phyloP scores from a whole-genome alignment of 2,888 invertebrate genomes.

The Noctuana brunneofusca region DNA sequence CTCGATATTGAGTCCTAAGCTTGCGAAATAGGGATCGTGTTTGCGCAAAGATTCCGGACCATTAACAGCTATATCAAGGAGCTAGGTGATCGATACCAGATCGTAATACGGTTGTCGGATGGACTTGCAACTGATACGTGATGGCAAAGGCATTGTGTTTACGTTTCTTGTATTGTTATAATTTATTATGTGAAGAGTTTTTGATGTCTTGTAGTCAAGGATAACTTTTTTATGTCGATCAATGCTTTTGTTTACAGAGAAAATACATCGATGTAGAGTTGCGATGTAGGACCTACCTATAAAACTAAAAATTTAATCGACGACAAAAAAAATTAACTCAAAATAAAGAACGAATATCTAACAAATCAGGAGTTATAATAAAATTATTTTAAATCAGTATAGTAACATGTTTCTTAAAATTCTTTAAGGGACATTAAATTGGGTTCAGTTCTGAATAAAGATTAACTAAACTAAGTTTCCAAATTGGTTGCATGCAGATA shows the following conservation, averaged over 20 bases:
- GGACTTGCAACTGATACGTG: conserved; percentile 11
- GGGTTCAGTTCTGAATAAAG: too few species aligned
- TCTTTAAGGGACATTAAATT: too few species aligned
- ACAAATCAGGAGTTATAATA: too few species aligned
- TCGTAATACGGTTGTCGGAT: conserved; percentile 12
- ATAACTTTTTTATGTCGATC: neutral
- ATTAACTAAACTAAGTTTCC: too few species aligned
- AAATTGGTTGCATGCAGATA: neutral
- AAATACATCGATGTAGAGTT: too few species aligned
- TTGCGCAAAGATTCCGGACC: neutral
- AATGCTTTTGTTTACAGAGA: neutral
- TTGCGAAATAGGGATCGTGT: conserved; percentile 13
- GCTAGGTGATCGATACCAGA: conserved; percentile 8
- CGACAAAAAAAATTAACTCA: too few species aligned
- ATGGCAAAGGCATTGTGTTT: neutral
- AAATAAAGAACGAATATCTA: too few species aligned
- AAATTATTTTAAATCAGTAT: too few species aligned
- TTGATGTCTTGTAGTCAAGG: too few species aligned
- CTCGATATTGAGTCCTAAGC: conserved; percentile 25
- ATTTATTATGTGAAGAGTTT: neutral
- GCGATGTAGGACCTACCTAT: too few species aligned
- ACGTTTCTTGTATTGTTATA: neutral
- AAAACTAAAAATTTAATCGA: too few species aligned
- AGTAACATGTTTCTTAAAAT: too few species aligned
- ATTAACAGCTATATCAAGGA: neutral